phyloP scores from a whole-genome alignment of 1,140 invertebrate species.

The Heliconius melpomene region DNA sequence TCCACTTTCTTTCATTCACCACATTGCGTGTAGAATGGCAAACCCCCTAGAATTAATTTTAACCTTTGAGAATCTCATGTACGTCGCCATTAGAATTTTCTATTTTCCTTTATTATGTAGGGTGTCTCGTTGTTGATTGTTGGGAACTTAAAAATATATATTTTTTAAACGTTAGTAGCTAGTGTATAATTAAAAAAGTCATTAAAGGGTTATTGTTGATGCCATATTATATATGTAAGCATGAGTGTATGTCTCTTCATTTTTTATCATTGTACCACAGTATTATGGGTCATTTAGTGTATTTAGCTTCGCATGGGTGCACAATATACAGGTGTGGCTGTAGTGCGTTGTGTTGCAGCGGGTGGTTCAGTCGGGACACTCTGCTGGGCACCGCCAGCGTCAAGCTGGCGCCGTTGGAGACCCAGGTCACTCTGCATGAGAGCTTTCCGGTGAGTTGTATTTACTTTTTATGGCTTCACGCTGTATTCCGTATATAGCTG shows the following conservation, averaged over 20 bases:
- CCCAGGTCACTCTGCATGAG: constrained; percentile 93
- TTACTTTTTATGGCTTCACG: constrained; percentile 30
- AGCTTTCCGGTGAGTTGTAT: constrained; percentile 91
- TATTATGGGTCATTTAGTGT: constrained; percentile 37
- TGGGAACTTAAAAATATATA: no score
- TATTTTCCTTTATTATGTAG: no score
- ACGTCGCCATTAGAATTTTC: no score
- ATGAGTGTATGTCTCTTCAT: background rate
- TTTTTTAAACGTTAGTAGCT: no score
- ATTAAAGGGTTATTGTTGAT: no score
- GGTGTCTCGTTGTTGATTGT: no score
- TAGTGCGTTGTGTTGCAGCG: constrained; percentile 86
- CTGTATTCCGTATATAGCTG: no score
- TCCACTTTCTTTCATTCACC: no score
- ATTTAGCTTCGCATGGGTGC: constrained; percentile 43
- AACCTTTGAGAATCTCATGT: no score
- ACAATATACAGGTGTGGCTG: constrained; percentile 47
- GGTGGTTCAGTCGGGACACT: constrained; percentile 93
- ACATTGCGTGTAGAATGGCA: no score
- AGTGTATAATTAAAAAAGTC: no score
- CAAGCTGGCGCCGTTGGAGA: constrained; percentile 93
- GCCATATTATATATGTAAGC: background rate
- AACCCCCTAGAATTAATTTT: no score
- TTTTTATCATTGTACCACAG: background rate
- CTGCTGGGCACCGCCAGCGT: constrained; percentile 92